Conservation (phyloP, 2,113 vertebrate species). For the Pygoscelis adeliae region DNA sequence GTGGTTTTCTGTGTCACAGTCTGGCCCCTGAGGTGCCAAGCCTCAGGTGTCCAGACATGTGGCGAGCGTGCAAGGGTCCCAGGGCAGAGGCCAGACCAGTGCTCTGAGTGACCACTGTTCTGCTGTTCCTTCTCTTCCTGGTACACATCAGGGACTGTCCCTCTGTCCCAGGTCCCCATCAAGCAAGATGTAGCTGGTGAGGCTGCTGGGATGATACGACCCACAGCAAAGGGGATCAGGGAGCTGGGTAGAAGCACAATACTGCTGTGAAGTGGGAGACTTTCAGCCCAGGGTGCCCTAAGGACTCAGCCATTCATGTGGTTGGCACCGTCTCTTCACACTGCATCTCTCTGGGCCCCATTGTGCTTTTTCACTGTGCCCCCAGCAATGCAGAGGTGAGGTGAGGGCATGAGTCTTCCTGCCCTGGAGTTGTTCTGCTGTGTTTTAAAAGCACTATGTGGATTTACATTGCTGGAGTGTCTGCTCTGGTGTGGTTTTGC, state of each 20-base stretch:
- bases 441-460: not conserved
- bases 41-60: not conserved
- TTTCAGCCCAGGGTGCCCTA: not conserved
- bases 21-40: not conserved
- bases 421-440: not conserved
- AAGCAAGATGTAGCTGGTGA: not conserved
- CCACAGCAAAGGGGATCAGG: not conserved
- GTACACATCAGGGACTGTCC: not conserved
- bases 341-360: not conserved
- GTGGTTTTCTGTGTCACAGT: not conserved
- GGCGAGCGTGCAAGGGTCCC: not conserved
- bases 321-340: not conserved
- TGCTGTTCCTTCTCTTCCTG: not conserved
- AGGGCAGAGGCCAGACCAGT: not conserved
- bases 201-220: not conserved
- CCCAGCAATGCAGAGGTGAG: not conserved
- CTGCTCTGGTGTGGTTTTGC: not conserved
- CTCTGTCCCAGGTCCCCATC: not conserved
- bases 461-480: not conserved
- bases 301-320: not conserved
- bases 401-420: not conserved
- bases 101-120: not conserved
- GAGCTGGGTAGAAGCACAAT: not conserved
- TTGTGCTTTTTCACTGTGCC: not conserved
- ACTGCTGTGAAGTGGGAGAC: not conserved